Evolutionary conservation across 1,140 invertebrate genomes (phyloP), one percentile per base, ranked within the genome.

Genomic region (Drosophila rhopaloa): DNA sequence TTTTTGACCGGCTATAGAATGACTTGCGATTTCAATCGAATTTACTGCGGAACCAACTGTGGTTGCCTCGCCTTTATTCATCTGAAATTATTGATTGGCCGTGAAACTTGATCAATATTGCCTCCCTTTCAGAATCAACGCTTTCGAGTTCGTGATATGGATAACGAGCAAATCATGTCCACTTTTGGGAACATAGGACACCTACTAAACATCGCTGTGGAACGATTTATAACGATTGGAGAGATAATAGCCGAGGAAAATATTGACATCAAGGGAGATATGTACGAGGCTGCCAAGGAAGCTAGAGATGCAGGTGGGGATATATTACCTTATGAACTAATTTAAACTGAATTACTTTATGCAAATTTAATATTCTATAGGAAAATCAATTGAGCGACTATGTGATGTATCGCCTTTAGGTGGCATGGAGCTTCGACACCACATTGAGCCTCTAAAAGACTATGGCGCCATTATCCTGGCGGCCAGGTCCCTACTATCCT

Each of bases 181-280:
- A 97, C 97, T 11, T 95, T 99, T 70, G 96, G 97, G 56, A 95
- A 97, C 55, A 97, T 99, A 59, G 99, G 98, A 27, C 97, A 98
- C 90, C 97, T 98, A 11, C 97, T 99, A 38, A 98, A 98, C 93
- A 94, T 98, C 79, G 98, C 99, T 14, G 98, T 99, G 48, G 98
- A 99, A 92, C 94, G 98, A 68, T 99, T 99, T 94, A 98, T 99
- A 57, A 97, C 97, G 4, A 98, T 99, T 59, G 98, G 98, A 35
- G 98, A 99, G 93, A 97, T 98, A 70, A 99, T 99, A 90, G 98
- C 98, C 29, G 98, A 99, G 93, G 98, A 99, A 94, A 99, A 99
- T 94, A 95, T 96, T 11, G 98, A 99, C 93, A 98, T 99, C 76
- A 96, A 98, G 78, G 95, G 96, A 83, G 98, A 99, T 89, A 99